A percentile compares a stretch with the other conserved stretches of the same genome.
Evolutionary conservation across 2,113 vertebrate species (phyloP).

Genomic region (Xiphophorus couchianus): DNA sequence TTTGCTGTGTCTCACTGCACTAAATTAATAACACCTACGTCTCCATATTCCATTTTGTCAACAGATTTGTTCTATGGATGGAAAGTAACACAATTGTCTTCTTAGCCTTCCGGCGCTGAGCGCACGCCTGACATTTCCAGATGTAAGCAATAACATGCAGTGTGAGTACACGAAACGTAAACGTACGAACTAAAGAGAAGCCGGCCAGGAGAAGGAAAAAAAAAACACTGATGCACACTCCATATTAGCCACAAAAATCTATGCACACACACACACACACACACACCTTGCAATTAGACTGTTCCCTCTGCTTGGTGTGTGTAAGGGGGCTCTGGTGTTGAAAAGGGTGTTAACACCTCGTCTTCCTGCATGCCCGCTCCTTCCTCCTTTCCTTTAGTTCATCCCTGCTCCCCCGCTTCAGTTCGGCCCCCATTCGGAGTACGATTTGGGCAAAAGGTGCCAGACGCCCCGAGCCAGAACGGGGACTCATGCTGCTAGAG

Average conservation of each 20-base stretch:
- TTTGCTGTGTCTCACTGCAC: too few relatives aligned
- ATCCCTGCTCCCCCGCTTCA: constrained; percentile 3
- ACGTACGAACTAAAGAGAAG: constrained; percentile 6
- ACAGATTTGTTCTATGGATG: too few relatives aligned
- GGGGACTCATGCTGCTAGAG: constrained; percentile 64
- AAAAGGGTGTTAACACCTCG: constrained; percentile 78
- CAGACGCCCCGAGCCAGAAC: constrained; percentile 71
- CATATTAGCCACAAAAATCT: constrained; percentile 17
- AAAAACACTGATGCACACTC: constrained; percentile 16
- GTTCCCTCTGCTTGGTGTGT: constrained; percentile 59
- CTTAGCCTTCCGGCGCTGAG: too few relatives aligned
- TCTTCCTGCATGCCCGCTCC: constrained; percentile 58
- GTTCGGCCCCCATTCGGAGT: constrained; percentile 42
- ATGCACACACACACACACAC: constrained; percentile 16
- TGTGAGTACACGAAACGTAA: neutral
- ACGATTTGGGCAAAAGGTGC: constrained; percentile 77
- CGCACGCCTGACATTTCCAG: too few relatives aligned
- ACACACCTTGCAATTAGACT: constrained; percentile 73
- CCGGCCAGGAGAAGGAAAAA: constrained; percentile 9
- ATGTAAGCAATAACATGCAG: too few relatives aligned
- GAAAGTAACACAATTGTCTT: too few relatives aligned
- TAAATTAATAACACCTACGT: too few relatives aligned
- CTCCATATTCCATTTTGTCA: too few relatives aligned
- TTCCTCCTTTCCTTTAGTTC: constrained; percentile 60
- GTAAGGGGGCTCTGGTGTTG: constrained; percentile 64